Percentiles rank a stretch among this genome's conserved stretches.
phyloP scores from a whole-genome alignment of 2,888 invertebrate species.

The Hydraecia micacea region DNA sequence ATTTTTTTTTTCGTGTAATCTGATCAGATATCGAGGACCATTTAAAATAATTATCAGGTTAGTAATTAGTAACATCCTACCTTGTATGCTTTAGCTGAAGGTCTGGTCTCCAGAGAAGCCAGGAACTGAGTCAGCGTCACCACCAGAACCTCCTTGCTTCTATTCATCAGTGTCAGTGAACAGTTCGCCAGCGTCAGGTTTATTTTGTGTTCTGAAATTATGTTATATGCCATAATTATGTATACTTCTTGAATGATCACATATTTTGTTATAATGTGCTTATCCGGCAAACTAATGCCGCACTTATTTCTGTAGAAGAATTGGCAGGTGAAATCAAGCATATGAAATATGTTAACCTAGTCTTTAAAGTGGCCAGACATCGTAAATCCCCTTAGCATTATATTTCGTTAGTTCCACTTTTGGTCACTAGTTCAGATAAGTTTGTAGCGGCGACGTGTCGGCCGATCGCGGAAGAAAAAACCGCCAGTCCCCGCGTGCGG shows the following conservation, averaged over 20 bases:
- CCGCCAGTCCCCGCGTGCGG: too few relatives aligned
- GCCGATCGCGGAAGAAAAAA: too few relatives aligned
- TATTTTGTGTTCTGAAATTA: conserved; percentile 93
- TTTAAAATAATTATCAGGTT: not conserved
- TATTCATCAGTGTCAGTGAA: conserved; percentile 92
- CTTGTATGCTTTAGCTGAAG: conserved; percentile 92
- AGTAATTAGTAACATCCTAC: conserved; percentile 66
- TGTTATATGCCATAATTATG: not conserved
- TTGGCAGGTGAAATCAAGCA: not conserved
- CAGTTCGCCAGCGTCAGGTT: conserved; percentile 94
- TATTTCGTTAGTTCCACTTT: too few relatives aligned
- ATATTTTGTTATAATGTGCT: not conserved
- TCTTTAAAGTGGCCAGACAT: not conserved
- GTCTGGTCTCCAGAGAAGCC: conserved; percentile 92
- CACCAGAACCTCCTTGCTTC: conserved; percentile 93
- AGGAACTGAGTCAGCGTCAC: conserved; percentile 93
- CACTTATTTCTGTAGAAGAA: not conserved
- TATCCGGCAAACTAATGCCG: not conserved
- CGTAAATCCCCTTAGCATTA: not conserved
- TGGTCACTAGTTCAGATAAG: too few relatives aligned
- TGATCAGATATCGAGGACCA: too few relatives aligned
- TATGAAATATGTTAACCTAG: not conserved
- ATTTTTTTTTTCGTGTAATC: too few relatives aligned
- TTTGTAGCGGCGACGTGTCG: too few relatives aligned
- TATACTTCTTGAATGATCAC: not conserved